A percentile compares a stretch with the other conserved stretches of the same genome.
phyloP scores from a whole-genome alignment of 2,113 vertebrate species.

The Sinocyclocheilus rhinocerous region DNA sequence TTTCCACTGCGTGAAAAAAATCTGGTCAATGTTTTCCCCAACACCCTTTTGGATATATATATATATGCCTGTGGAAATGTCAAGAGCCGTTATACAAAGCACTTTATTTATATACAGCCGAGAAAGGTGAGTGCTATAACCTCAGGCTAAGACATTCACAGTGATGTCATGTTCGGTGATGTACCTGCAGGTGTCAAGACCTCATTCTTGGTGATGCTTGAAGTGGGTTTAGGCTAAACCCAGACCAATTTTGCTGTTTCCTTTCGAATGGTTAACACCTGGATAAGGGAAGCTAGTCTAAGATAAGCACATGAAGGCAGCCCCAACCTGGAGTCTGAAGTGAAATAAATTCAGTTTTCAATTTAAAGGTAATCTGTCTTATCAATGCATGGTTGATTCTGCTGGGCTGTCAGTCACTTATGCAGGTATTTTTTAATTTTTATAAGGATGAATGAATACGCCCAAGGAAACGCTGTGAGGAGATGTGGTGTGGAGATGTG shows the following conservation, averaged over 20 bases:
- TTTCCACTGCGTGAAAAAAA: too few relatives aligned
- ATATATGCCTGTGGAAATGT: background rate
- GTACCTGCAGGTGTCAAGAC: background rate
- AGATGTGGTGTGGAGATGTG: too few relatives aligned
- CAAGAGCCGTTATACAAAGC: background rate
- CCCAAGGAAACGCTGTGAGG: constrained; percentile 10
- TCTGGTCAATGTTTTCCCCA: too few relatives aligned
- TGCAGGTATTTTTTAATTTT: background rate
- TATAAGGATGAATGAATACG: background rate
- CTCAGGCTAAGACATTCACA: background rate
- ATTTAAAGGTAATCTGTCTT: constrained; percentile 21
- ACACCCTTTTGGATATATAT: too few relatives aligned
- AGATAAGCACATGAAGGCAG: background rate
- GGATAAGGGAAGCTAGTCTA: background rate
- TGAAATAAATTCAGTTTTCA: background rate
- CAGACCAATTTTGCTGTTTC: background rate
- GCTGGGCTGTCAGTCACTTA: constrained; percentile 39
- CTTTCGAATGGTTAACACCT: background rate
- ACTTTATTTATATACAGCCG: background rate
- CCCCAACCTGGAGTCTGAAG: background rate
- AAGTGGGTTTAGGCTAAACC: background rate
- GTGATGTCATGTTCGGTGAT: background rate
- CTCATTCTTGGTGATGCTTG: constrained; percentile 1
- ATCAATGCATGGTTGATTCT: constrained; percentile 13
- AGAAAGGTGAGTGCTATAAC: background rate